Percentiles rank a stretch among this genome's conserved stretches.
These are phyloP conservation scores for Neostethus bicornis DNA, from an alignment of 2,797 vertebrate genomes.

Conservation along the genomic window DNA sequence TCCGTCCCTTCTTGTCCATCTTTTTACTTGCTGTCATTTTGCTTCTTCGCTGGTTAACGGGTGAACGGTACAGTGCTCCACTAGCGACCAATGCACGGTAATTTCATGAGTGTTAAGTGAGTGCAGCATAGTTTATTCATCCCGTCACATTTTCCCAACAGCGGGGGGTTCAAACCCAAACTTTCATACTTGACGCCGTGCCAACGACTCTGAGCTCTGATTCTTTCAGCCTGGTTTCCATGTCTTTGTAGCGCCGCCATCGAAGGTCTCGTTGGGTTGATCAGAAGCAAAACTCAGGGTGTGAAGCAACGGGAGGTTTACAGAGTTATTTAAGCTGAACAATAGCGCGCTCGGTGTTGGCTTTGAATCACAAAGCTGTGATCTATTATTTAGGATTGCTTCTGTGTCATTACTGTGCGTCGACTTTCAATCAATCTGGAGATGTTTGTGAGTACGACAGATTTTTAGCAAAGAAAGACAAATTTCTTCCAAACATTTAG, in stretches of 20 bases:
- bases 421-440: slow-evolving; percentile 9
- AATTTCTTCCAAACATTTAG: background rate
- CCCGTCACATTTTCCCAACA: background rate
- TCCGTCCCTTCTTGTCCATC: too few species aligned
- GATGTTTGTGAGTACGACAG: background rate
- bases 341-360: slow-evolving; percentile 10
- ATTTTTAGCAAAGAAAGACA: background rate
- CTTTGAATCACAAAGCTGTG: slow-evolving; percentile 3
- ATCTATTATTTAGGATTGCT: slow-evolving; percentile 48
- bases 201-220: background rate
- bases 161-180: background rate
- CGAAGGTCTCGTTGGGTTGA: background rate
- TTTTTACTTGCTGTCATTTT: too few species aligned
- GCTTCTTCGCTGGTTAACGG: too few species aligned
- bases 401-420: slow-evolving; percentile 8
- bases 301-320: slow-evolving; percentile 32
- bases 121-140: slow-evolving; percentile 2
- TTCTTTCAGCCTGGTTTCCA: too few species aligned
- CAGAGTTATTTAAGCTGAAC: slow-evolving; percentile 11
- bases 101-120: background rate
- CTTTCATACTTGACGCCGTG: background rate
- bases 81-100: background rate
- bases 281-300: background rate
- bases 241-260: background rate
- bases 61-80: background rate